Evolutionary conservation across 2,797 vertebrate species (phyloP), one percentile per base, ranked within the genome.

Genomic region (Lutjanus campechanus): DNA sequence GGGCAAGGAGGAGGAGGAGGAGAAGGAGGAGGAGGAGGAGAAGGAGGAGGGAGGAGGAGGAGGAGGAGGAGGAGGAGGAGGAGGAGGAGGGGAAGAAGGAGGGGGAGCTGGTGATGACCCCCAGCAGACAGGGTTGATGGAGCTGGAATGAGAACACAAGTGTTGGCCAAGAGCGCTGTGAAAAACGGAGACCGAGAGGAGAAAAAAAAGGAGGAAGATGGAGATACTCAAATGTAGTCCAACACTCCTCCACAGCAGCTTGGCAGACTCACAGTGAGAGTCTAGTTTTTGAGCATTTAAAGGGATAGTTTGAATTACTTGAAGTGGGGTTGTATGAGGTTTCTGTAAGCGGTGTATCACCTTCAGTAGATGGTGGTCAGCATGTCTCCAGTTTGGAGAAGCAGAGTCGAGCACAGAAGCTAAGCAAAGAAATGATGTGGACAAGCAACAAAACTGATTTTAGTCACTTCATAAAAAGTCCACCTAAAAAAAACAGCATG

Each of bases 91-190:
- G n/a, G 43, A 43, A 15, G 4, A 36, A 36, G 22, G 66, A 15
- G 59, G 62, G 49, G 79, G 47, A 20, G 17, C 47, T 73, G 79
- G 58, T 56, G 68, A 66, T 92, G 93, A 94, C 94, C 95, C 94
- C 94, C 94, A 94, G 94, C 94, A 95, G 93, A 94, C 91, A 81
- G 79, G 88, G 88, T 79, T 92, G 94, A 93, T 83, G 84, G 91
- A 91, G 89, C 81, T 91, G 93, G 93, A 95, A 95, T 92, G 93
- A 87, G 89, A 91, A 86, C 73, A 64, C 47, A 63, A 89, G 73
- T 55, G 54, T 20, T 56, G 58, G 91, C 93, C 93, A 90, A 90
- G 89, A 92, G 76, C 49, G 29, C 62, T 78, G 76, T 19, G 80
- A 73, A 70, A 79, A 83, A 43, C n/a, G 59, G 64, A 87, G 65